Conservation (phyloP, 2,888 invertebrate species). For the Oxycera nigricornis region DNA sequence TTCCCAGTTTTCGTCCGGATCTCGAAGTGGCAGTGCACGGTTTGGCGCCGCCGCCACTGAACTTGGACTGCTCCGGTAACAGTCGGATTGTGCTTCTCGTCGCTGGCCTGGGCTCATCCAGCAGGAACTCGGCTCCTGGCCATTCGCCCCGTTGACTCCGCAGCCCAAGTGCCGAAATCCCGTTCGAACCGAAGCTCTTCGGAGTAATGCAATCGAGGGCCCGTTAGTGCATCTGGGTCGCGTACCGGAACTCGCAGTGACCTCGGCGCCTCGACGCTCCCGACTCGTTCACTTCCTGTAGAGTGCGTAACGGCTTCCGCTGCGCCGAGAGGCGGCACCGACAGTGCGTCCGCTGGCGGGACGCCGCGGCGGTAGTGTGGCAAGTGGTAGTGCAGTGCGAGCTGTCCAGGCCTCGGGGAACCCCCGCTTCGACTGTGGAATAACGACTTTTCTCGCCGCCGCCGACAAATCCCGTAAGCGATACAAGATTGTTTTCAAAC, state of each 20-base stretch:
- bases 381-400: conserved; percentile 1
- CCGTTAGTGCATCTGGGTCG: conserved; percentile 19
- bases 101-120: background rate
- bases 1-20: conserved; percentile 38
- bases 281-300: conserved; percentile 1
- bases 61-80: conserved; percentile 5
- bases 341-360: background rate
- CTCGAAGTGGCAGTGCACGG: conserved; percentile 11
- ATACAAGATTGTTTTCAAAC: background rate
- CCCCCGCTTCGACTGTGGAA: background rate
- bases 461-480: background rate
- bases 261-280: background rate
- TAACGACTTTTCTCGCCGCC: background rate
- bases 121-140: background rate
- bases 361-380: background rate
- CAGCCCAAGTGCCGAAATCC: background rate
- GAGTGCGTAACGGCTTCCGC: background rate
- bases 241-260: background rate
- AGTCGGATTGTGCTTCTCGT: conserved; percentile 1
- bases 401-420: background rate
- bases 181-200: background rate
- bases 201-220: background rate
- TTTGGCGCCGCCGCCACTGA: background rate
- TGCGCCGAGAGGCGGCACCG: background rate
- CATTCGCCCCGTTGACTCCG: background rate